Evolutionary conservation across 2,113 vertebrate species (phyloP).

Genomic region (Herpailurus yagouaroundi): DNA sequence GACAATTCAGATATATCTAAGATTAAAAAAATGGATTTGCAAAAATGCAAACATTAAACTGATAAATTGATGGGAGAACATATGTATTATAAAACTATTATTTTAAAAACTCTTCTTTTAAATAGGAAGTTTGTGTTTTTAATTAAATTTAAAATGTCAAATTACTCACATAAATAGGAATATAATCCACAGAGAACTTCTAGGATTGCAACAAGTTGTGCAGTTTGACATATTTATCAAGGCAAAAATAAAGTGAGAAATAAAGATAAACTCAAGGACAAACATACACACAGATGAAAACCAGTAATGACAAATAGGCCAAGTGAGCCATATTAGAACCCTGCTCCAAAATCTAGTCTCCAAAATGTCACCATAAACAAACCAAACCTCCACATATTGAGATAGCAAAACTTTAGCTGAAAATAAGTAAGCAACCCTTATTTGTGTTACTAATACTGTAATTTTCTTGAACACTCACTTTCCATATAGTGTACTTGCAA

Average conservation of each 20-base stretch:
- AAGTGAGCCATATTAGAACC: neutral
- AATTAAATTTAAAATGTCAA: neutral
- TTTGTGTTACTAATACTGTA: neutral
- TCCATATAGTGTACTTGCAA: neutral
- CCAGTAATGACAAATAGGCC: neutral
- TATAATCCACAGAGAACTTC: neutral
- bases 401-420: neutral
- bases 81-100: neutral
- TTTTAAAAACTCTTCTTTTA: neutral
- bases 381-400: neutral
- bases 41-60: neutral
- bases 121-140: neutral
- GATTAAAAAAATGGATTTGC: neutral
- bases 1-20: neutral
- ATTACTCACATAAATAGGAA: neutral
- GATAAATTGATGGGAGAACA: neutral
- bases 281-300: neutral
- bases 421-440: neutral
- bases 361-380: neutral
- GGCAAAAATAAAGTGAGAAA: neutral
- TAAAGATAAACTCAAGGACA: neutral
- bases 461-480: conserved; percentile 31
- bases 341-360: neutral
- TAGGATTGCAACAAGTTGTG: neutral
- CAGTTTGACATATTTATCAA: neutral